Evolutionary conservation across 2,888 invertebrate species (phyloP).

Genomic region (Octodonta nipae): DNA sequence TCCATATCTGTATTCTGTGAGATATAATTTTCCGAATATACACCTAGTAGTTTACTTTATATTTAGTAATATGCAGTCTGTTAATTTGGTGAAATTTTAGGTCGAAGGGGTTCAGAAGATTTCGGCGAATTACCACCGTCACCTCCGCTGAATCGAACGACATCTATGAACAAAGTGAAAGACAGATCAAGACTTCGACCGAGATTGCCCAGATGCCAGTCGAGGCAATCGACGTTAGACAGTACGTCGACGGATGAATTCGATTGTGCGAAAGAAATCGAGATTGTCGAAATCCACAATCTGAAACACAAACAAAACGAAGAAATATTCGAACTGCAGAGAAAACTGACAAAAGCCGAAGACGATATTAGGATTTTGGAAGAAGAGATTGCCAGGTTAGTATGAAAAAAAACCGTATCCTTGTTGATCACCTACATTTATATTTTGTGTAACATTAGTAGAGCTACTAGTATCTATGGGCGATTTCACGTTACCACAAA

Average conservation of each 20-base stretch:
- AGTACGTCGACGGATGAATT: conserved; percentile 50
- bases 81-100: too few species aligned
- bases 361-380: conserved; percentile 53
- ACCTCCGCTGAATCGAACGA: conserved; percentile 44
- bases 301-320: conserved; percentile 51
- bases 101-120: conserved; percentile 59
- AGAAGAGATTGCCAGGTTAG: conserved; percentile 50
- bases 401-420: too few species aligned
- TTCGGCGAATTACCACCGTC: conserved; percentile 67
- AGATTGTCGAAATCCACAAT: conserved; percentile 24
- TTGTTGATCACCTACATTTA: too few species aligned
- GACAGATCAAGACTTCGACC: conserved; percentile 36
- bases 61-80: too few species aligned
- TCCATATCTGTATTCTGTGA: too few species aligned
- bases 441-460: too few species aligned
- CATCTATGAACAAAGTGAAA: conserved; percentile 50
- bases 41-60: too few species aligned
- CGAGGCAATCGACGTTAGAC: conserved; percentile 48
- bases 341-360: conserved; percentile 50
- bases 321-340: conserved; percentile 57
- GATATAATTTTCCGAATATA: too few species aligned
- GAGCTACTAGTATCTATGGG: too few species aligned
- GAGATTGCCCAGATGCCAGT: conserved; percentile 30
- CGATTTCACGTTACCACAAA: too few species aligned
- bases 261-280: conserved; percentile 28